Percentiles rank a stretch among this genome's conserved stretches.
These are phyloP conservation scores for Tigriopus californicus DNA, from an alignment of 2,888 invertebrate species.

Conservation along the genomic window DNA sequence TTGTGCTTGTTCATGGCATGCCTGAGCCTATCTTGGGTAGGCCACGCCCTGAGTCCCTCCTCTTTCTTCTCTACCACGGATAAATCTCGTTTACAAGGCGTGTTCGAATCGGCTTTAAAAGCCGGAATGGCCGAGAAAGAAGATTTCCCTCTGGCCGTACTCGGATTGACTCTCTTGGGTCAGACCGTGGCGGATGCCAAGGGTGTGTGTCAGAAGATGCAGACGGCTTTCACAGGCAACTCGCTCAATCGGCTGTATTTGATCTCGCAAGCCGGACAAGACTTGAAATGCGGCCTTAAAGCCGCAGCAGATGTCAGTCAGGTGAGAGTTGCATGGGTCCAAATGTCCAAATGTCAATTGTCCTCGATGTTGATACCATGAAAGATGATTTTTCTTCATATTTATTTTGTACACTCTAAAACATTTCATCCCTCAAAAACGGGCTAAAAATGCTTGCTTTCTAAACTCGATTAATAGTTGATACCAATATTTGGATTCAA, in stretches of 20 bases:
- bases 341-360: too few relatives aligned
- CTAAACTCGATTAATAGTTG: too few relatives aligned
- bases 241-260: slow-evolving; percentile 39
- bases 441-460: too few relatives aligned
- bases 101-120: slow-evolving; percentile 25
- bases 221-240: slow-evolving; percentile 25
- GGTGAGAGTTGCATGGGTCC: background rate
- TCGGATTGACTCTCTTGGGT: slow-evolving; percentile 48
- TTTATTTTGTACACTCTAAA: too few relatives aligned
- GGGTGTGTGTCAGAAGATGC: slow-evolving; percentile 30
- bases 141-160: slow-evolving; percentile 48
- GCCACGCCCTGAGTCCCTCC: slow-evolving; percentile 18
- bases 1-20: too few relatives aligned
- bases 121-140: slow-evolving; percentile 23
- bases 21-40: background rate
- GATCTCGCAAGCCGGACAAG: slow-evolving; percentile 41
- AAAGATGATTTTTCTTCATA: too few relatives aligned
- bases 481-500: too few relatives aligned
- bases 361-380: too few relatives aligned
- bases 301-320: slow-evolving; percentile 32
- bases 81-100: slow-evolving; percentile 24
- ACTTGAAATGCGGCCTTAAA: slow-evolving; percentile 36
- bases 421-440: too few relatives aligned
- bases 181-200: slow-evolving; percentile 34
- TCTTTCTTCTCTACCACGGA: slow-evolving; percentile 27